Base-by-base conservation (phyloP, 2,797 vertebrate species). In the Chaunax sp. region DNA sequence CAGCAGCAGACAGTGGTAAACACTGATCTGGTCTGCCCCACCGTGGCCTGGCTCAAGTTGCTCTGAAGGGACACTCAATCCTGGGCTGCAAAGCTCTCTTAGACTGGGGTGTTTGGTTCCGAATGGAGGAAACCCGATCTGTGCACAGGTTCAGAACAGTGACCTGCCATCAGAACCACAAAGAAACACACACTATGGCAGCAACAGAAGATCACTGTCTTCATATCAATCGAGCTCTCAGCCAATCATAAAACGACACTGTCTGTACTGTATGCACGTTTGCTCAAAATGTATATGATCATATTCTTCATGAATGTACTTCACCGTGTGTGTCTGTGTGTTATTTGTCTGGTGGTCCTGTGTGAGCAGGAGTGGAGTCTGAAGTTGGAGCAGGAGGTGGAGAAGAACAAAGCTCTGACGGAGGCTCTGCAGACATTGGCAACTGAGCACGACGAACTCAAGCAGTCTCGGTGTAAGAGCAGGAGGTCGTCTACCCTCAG, bases 391-490 rank as follows among this genome's bases (percentile, higher is more conserved):
- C 95, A 97, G 81, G 96, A 97, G 80, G 94, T 94, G 86, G 95
- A 96, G 87, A 97, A 97, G 92, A 97, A 91, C 90, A 96, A 95
- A 91, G 95, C 96, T 91, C 92, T 97, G 87, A 95, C 95, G 19
- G 95, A 97, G 90, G 95, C 96, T 1, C 90, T 98, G 87, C 95
- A 97, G 92, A 94, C 94, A 0, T 88, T 97, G 41, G 94, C 95
- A 64, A 94, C 93, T 0, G 94, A 97, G 26, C 95, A 95, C 77
- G 92, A 97, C 90, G 92, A 96, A 77, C 89, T 96, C 87, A 94
- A 96, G 85, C 93, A 93, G 86, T 95, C 94, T 1, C 85, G 96
- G 65, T 92, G 89, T 61, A 94, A 90, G 81, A 78, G 65, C 62
- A 69, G 64, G 70, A 96, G 94, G 64, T 95, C 90, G 1, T 93